phyloP scores from a whole-genome alignment of 2,888 invertebrate species.

The Tupiocoris notatus region DNA sequence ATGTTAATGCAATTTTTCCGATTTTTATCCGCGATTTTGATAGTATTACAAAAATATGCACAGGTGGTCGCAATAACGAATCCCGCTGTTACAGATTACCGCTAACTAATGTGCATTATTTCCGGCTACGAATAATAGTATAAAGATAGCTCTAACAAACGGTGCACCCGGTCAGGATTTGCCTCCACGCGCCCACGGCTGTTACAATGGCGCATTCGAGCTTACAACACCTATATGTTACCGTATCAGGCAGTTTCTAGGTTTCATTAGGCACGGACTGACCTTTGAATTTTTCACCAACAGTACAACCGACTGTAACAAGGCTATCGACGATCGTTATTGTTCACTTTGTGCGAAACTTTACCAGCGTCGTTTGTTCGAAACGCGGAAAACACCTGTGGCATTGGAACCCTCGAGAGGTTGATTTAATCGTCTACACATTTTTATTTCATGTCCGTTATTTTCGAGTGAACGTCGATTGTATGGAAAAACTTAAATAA shows the following conservation, averaged over 20 bases:
- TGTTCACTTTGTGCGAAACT: background rate
- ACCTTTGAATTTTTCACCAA: background rate
- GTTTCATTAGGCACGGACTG: background rate
- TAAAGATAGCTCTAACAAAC: background rate
- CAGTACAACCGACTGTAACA: background rate
- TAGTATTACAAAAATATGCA: too few species aligned
- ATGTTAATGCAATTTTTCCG: too few species aligned
- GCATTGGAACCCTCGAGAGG: background rate
- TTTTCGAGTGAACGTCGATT: background rate
- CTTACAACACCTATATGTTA: background rate
- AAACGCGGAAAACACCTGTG: background rate
- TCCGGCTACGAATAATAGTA: background rate
- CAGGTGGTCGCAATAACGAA: too few species aligned
- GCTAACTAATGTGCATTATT: too few species aligned
- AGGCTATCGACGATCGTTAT: background rate
- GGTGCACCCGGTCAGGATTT: background rate
- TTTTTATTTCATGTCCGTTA: background rate
- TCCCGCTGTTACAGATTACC: too few species aligned
- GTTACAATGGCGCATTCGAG: background rate
- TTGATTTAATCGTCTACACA: background rate
- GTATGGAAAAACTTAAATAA: background rate
- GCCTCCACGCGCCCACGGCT: background rate
- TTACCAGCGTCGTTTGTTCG: background rate
- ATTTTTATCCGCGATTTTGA: too few species aligned
- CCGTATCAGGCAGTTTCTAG: background rate